phyloP scores from a whole-genome alignment of 2,113 vertebrate genomes.

The Talpa occidentalis region DNA sequence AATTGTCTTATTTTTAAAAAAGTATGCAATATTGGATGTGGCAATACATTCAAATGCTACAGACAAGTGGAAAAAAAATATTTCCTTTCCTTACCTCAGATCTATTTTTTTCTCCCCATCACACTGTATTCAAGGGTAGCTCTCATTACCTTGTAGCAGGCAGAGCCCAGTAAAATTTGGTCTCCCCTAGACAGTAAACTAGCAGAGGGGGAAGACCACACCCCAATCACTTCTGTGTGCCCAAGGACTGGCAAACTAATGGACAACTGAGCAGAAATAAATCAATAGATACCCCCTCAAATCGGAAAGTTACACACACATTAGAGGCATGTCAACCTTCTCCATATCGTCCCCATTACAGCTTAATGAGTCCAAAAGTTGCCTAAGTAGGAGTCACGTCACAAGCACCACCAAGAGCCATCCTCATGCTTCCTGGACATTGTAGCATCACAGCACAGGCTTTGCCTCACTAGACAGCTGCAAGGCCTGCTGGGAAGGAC shows the following conservation, averaged over 20 bases:
- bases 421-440: not conserved
- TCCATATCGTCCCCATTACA: fast-evolving
- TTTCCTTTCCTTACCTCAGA: not conserved
- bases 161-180: not conserved
- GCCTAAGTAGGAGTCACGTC: not conserved
- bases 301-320: not conserved
- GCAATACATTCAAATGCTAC: not conserved
- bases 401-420: not conserved
- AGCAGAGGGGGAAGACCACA: not conserved
- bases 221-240: not conserved
- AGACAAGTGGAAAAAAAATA: no score
- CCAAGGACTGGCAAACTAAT: not conserved
- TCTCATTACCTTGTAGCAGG: not conserved
- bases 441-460: not conserved
- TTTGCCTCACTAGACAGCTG: not conserved
- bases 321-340: not conserved
- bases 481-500: not conserved
- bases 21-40: not conserved
- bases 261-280: not conserved
- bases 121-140: not conserved
- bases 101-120: not conserved
- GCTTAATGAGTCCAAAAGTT: not conserved
- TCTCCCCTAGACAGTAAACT: not conserved
- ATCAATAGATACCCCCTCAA: not conserved
- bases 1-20: not conserved